A percentile compares a stretch with the other conserved stretches of the same genome.
Conservation (phyloP, 2,113 vertebrate genomes). For the Trichechus manatus region DNA sequence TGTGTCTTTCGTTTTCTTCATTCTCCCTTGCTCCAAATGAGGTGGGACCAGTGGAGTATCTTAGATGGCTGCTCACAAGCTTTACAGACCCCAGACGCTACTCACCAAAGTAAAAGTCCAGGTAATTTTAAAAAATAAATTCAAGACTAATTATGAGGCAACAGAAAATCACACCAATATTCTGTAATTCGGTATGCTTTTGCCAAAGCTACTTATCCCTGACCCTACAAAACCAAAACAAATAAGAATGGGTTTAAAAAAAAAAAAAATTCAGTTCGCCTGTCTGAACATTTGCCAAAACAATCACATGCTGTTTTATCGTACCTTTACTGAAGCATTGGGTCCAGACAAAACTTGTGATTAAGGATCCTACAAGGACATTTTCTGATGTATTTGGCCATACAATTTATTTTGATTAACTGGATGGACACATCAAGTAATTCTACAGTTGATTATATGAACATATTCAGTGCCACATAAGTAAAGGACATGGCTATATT, state of each 20-base stretch:
- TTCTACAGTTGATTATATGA: neutral
- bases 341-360: neutral
- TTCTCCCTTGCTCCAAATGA: no score
- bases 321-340: neutral
- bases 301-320: neutral
- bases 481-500: neutral
- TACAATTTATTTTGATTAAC: slow-evolving; percentile 13
- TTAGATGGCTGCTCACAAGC: no score
- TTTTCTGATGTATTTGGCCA: neutral
- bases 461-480: neutral
- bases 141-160: neutral
- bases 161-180: neutral
- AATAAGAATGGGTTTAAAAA: neutral
- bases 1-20: no score
- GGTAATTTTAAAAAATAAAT: neutral
- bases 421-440: neutral
- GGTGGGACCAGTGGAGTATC: no score
- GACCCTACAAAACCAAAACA: neutral
- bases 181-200: neutral
- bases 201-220: neutral
- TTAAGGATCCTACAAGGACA: neutral
- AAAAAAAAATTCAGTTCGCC: neutral
- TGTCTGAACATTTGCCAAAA: neutral
- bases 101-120: neutral
- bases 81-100: no score